These are phyloP conservation scores for Syrphus vitripennis DNA, from an alignment of 2,888 invertebrate species.

Conservation along the genomic window DNA sequence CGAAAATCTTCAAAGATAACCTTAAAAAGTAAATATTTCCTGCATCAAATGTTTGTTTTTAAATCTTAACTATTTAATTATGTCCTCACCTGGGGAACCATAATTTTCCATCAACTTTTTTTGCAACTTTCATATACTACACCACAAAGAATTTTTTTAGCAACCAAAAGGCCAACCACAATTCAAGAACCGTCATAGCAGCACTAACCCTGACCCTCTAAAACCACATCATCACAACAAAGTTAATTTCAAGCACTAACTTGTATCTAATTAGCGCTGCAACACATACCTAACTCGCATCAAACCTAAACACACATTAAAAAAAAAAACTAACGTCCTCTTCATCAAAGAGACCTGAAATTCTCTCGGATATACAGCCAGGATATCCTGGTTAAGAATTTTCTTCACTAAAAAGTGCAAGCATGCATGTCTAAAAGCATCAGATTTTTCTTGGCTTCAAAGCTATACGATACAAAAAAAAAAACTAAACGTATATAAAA, in stretches of 20 bases:
- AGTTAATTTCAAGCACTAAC: conserved; percentile 30
- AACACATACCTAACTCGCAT: neutral
- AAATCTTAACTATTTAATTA: neutral
- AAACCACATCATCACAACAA: conserved; percentile 21
- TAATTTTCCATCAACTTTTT: neutral
- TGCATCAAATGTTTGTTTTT: no score
- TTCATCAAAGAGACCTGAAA: neutral
- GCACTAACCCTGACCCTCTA: conserved; percentile 55
- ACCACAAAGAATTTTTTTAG: neutral
- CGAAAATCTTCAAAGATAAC: no score
- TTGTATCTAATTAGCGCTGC: conserved; percentile 48
- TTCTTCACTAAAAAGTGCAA: conserved; percentile 34
- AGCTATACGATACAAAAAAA: neutral
- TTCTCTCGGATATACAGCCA: conserved; percentile 13
- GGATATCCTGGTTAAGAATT: conserved; percentile 29
- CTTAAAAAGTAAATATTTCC: no score
- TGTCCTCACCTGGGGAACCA: neutral
- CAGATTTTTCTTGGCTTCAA: conserved; percentile 7
- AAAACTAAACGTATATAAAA: no score
- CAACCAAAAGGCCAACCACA: conserved; percentile 1
- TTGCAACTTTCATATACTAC: neutral
- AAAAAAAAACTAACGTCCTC: neutral
- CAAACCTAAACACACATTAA: neutral
- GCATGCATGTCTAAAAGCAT: conserved; percentile 1
- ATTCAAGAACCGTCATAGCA: conserved; percentile 18